Evolutionary conservation across 1,140 invertebrate genomes (phyloP).

Genomic region (Zophobas atratus): DNA sequence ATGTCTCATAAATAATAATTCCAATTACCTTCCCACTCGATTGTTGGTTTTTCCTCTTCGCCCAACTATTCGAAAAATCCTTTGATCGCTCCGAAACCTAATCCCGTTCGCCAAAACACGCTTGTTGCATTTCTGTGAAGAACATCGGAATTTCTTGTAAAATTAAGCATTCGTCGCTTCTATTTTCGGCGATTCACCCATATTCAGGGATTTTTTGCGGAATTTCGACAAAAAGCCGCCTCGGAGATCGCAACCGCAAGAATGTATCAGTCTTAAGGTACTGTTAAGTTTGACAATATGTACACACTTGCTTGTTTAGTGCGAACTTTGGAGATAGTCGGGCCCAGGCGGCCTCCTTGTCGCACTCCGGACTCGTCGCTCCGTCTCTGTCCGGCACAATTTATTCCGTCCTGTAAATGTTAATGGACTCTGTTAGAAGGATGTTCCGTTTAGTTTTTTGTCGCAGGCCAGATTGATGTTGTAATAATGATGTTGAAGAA

Average conservation of each 20-base stretch:
- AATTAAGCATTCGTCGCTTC: conserved; percentile 17
- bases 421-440: conserved; percentile 26
- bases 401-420: conserved; percentile 20
- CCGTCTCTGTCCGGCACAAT: conserved; percentile 7
- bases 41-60: too few species aligned
- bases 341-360: conserved; percentile 5
- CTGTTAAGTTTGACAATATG: too few species aligned
- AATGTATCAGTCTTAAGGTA: too few species aligned
- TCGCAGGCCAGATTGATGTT: conserved; percentile 36
- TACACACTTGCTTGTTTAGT: too few species aligned
- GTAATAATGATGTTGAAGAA: conserved; percentile 36
- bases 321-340: neutral
- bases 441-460: conserved; percentile 41
- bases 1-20: too few species aligned
- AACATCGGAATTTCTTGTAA: conserved; percentile 21
- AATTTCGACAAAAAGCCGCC: neutral
- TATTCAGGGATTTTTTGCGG: conserved; percentile 5
- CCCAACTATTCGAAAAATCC: too few species aligned
- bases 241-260: too few species aligned
- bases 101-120: neutral
- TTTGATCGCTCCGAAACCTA: neutral
- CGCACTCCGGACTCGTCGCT: neutral
- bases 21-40: too few species aligned
- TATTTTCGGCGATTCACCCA: conserved; percentile 40
- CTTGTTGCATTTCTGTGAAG: conserved; percentile 2